Evolutionary conservation across 1,140 invertebrate genomes (phyloP).

Genomic region (Thaumatotibia leucotreta): DNA sequence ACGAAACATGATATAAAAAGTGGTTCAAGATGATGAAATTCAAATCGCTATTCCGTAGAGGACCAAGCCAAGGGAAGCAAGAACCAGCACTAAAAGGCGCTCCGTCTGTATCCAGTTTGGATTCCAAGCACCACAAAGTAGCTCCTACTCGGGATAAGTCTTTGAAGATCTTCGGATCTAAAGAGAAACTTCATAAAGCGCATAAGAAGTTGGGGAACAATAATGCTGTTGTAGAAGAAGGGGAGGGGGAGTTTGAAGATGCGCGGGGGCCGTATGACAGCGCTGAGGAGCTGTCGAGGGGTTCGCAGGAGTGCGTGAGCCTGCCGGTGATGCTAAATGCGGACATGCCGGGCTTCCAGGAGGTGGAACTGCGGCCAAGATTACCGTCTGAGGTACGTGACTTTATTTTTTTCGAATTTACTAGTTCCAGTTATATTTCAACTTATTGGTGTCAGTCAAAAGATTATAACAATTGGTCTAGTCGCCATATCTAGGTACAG

Average conservation of each 20-base stretch:
- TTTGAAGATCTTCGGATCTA: constrained; percentile 70
- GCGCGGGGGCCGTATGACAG: constrained; percentile 48
- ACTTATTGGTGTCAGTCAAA: too few species aligned
- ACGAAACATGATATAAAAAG: constrained; percentile 53
- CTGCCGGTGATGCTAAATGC: constrained; percentile 62
- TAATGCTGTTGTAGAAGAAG: constrained; percentile 65
- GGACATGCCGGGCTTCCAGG: constrained; percentile 66
- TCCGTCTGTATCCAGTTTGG: constrained; percentile 74
- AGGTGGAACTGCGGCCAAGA: constrained; percentile 58
- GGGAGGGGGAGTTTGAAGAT: constrained; percentile 50
- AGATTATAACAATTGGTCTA: too few species aligned
- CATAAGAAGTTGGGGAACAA: constrained; percentile 67
- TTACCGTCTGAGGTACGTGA: constrained; percentile 58
- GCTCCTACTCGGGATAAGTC: constrained; percentile 69
- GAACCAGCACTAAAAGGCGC: constrained; percentile 66
- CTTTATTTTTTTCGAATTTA: background rate
- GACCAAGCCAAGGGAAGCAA: constrained; percentile 76
- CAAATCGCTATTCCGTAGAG: constrained; percentile 88
- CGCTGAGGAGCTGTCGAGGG: constrained; percentile 61
- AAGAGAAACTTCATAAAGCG: constrained; percentile 71
- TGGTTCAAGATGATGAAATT: constrained; percentile 86
- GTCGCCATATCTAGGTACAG: too few species aligned
- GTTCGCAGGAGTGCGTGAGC: constrained; percentile 70
- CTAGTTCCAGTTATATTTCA: too few species aligned
- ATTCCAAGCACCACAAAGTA: constrained; percentile 77